Evolutionary conservation across 2,113 vertebrate species (phyloP).

Genomic region (Python bivittatus): DNA sequence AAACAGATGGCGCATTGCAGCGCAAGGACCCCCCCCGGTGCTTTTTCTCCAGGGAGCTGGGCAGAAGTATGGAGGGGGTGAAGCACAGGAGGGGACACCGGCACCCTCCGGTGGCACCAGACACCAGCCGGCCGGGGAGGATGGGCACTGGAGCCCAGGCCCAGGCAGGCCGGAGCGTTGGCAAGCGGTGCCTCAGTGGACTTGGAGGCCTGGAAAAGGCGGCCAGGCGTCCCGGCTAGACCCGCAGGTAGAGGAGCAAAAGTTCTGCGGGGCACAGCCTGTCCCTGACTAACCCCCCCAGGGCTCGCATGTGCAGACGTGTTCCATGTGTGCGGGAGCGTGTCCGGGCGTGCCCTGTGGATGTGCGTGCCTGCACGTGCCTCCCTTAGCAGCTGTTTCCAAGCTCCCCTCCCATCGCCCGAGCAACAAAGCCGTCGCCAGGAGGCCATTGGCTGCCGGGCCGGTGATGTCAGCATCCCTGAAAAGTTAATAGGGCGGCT

Average conservation of each 20-base stretch:
- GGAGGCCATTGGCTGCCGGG: neutral
- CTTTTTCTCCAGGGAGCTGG: no score
- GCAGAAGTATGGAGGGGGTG: neutral
- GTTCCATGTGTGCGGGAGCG: neutral
- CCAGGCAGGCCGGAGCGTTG: neutral
- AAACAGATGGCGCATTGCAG: no score
- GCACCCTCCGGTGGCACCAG: neutral
- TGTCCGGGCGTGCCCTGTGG: constrained; percentile 2
- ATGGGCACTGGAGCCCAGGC: neutral
- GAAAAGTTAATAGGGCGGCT: constrained; percentile 18
- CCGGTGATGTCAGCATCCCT: constrained; percentile 13
- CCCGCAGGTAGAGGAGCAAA: no score
- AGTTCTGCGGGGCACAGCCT: neutral
- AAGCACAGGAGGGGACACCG: neutral
- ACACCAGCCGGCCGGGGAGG: neutral
- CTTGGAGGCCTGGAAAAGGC: no score
- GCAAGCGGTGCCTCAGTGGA: no score
- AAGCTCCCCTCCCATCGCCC: neutral
- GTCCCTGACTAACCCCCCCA: neutral
- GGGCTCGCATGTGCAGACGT: neutral
- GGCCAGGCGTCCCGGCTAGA: no score
- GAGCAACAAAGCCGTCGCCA: neutral
- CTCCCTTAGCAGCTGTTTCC: constrained; percentile 18
- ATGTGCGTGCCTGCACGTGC: constrained; percentile 12
- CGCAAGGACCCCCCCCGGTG: no score